These are phyloP conservation scores for Stenichneumon culpator DNA, from an alignment of 2,888 invertebrate species.

Conservation along the genomic window DNA sequence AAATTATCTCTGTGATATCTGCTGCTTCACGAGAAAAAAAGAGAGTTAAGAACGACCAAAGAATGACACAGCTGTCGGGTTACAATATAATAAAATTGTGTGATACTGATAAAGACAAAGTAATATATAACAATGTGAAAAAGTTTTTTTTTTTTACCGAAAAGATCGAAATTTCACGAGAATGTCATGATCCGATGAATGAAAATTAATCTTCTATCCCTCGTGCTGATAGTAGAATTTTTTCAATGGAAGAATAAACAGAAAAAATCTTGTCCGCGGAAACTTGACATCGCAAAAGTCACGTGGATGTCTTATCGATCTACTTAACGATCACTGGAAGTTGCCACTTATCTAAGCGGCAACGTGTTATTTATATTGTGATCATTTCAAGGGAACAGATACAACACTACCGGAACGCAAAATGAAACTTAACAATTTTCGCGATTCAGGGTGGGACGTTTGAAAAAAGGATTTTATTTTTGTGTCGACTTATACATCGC, in stretches of 20 bases:
- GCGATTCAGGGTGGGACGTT: too few relatives aligned
- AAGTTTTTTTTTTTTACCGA: background rate
- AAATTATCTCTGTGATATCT: too few relatives aligned
- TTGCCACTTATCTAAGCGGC: background rate
- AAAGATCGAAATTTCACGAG: background rate
- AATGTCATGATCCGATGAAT: background rate
- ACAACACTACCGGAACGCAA: background rate
- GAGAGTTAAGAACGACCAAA: too few relatives aligned
- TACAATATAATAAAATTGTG: too few relatives aligned
- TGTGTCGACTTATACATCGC: too few relatives aligned
- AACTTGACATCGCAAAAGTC: background rate
- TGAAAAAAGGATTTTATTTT: too few relatives aligned
- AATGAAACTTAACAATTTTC: too few relatives aligned
- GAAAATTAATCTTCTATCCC: background rate
- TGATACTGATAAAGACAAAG: too few relatives aligned
- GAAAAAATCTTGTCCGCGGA: background rate
- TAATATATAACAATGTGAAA: too few relatives aligned
- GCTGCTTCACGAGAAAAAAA: too few relatives aligned
- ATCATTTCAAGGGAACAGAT: background rate
- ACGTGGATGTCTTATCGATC: background rate
- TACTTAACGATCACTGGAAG: background rate
- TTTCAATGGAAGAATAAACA: background rate
- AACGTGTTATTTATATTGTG: background rate
- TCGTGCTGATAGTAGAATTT: background rate
- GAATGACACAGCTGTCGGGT: too few relatives aligned